Evolutionary conservation across 1,140 invertebrate genomes (phyloP).

Genomic region (Planococcus citri): DNA sequence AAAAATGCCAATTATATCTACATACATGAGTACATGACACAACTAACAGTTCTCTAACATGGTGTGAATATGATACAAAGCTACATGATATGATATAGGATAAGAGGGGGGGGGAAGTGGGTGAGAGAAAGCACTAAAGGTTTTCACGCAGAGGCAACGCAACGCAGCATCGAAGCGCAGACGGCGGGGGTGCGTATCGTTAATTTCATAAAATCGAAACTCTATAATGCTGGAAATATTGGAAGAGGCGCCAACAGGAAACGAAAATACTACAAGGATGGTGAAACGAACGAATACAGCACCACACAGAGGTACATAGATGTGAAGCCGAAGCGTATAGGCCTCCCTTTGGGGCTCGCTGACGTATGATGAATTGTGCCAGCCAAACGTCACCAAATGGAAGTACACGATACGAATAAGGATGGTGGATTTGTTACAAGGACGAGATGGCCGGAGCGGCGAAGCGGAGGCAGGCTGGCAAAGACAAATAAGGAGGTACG

Average conservation of each 20-base stretch:
- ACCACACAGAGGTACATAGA: neutral
- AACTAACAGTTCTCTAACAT: too few relatives aligned
- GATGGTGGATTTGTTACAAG: constrained; percentile 11
- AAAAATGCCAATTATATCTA: too few relatives aligned
- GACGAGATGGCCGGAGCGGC: neutral
- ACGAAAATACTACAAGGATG: too few relatives aligned
- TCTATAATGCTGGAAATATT: neutral
- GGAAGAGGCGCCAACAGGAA: constrained; percentile 15
- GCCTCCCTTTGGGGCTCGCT: constrained; percentile 10
- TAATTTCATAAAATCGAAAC: neutral
- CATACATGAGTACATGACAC: too few relatives aligned
- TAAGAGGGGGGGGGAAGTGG: too few relatives aligned
- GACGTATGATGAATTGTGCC: constrained; percentile 16
- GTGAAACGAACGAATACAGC: neutral
- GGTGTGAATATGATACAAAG: too few relatives aligned
- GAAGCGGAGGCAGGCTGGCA: neutral
- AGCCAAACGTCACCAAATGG: constrained; percentile 18
- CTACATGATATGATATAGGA: too few relatives aligned
- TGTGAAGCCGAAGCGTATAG: neutral
- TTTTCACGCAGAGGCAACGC: neutral
- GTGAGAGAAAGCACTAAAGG: neutral
- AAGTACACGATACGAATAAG: constrained; percentile 17
- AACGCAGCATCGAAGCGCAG: neutral
- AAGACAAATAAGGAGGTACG: constrained; percentile 1
- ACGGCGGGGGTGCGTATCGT: neutral